A percentile compares a stretch with the other conserved stretches of the same genome.
Evolutionary conservation across 2,797 vertebrate genomes (phyloP).

Genomic region (Mustela erminea): DNA sequence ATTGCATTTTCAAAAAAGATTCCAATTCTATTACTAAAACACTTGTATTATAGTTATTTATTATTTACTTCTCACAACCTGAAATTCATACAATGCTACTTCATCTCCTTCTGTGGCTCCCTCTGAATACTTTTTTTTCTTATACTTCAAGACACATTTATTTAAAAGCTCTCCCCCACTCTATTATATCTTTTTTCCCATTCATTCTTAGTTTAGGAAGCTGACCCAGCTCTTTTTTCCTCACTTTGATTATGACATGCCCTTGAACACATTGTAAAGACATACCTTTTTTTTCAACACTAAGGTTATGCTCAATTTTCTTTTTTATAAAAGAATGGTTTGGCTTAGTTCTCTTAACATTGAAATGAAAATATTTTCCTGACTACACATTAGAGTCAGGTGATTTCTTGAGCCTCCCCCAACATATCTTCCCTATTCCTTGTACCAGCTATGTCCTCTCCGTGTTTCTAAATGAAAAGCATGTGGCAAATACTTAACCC

Average conservation of each 20-base stretch:
- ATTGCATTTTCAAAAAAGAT: neutral
- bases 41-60: neutral
- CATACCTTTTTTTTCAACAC: neutral
- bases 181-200: neutral
- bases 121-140: neutral
- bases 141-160: neutral
- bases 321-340: neutral
- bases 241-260: neutral
- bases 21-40: neutral
- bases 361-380: neutral
- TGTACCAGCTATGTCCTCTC: neutral
- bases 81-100: neutral
- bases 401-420: neutral
- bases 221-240: neutral
- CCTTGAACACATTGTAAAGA: neutral
- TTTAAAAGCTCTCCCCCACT: neutral
- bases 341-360: slow-evolving; percentile 18
- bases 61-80: neutral
- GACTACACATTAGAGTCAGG: neutral
- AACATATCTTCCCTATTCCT: neutral
- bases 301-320: neutral
- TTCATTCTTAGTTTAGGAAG: neutral
- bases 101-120: neutral
- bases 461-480: neutral
- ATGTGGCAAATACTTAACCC: neutral